Base-by-base conservation (phyloP, 2,888 invertebrate genomes). In the Drosophila melanosoma region DNA sequence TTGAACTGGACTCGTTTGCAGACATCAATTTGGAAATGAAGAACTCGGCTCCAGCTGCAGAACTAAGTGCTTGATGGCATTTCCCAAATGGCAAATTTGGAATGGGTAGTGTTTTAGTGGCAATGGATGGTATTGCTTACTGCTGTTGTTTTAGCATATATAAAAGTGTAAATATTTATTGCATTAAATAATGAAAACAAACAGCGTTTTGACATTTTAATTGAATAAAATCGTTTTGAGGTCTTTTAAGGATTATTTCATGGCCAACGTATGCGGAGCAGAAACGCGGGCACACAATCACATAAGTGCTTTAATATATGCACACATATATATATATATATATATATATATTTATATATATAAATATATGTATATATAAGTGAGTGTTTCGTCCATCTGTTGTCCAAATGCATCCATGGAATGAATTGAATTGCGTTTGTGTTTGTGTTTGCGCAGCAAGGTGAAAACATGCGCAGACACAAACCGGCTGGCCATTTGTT, bases 141-240 rank as follows among this genome's bases (percentile, higher is more conserved):
- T 58, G 49, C 8, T 53, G 42, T 45, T 67, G 52, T 33, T 64
- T 42, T 29, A 51, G 42, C 33, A 35, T 33, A 61, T 63, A 76
- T 71, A 75, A 70, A 75, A 83, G 81, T 84, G 89, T 87, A 84
- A 84, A 84, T 84, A 87, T 89, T 82, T 89, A 87, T 89, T 87
- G 84, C 84, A 89, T 85, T 85, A 85, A 85, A 85, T 85, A 85
- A 84, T 51, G 87, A 89, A 85, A 85, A 84, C 87, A 89, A 85
- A 89, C 87, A 89, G 73, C 84, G 89, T 86, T 89, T 86, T 86
- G 86, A 89, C 86, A 89, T 89, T 86, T 86, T 86, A 86, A 86
- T 86, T 86, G 86, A 86, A 86, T 86, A 85, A 89, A 86, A 89
- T 85, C 90, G 85, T 87, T 86, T 85, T 89, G 85, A 84, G 90